Percentiles rank a stretch among this genome's conserved stretches.
phyloP scores from a whole-genome alignment of 2,797 vertebrate species.

The Chelonia mydas region DNA sequence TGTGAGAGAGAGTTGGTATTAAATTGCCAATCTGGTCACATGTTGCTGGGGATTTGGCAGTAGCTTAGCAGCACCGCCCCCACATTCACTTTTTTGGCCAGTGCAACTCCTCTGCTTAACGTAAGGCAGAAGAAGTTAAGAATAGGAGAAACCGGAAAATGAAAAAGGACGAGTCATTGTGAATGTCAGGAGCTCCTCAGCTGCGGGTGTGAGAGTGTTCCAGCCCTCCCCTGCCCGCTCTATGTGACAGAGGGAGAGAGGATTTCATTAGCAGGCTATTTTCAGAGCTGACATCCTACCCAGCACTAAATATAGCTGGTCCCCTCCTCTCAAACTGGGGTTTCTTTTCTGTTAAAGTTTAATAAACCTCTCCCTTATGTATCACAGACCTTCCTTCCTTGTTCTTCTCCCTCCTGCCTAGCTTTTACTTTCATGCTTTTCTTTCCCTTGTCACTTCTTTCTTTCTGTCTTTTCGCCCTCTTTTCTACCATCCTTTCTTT shows the following conservation, averaged over 20 bases:
- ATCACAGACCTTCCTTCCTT: background rate
- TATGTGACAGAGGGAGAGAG: constrained; percentile 75
- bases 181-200: constrained; percentile 68
- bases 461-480: background rate
- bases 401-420: background rate
- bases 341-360: constrained; percentile 77
- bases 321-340: constrained; percentile 74
- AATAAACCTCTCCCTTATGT: constrained; percentile 55
- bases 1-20: constrained; percentile 10
- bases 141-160: constrained; percentile 48
- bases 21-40: constrained; percentile 58
- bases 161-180: constrained; percentile 46
- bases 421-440: background rate
- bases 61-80: constrained; percentile 62
- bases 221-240: constrained; percentile 54
- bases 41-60: constrained; percentile 65
- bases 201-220: constrained; percentile 54
- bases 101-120: constrained; percentile 58
- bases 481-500: background rate
- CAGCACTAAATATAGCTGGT: constrained; percentile 78
- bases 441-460: constrained; percentile 21
- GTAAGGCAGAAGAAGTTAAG: constrained; percentile 61
- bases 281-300: constrained; percentile 82
- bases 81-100: constrained; percentile 64
- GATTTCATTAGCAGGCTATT: constrained; percentile 81